Base-by-base conservation (phyloP, 2,888 invertebrate species). In the Leptinotarsa juncta region DNA sequence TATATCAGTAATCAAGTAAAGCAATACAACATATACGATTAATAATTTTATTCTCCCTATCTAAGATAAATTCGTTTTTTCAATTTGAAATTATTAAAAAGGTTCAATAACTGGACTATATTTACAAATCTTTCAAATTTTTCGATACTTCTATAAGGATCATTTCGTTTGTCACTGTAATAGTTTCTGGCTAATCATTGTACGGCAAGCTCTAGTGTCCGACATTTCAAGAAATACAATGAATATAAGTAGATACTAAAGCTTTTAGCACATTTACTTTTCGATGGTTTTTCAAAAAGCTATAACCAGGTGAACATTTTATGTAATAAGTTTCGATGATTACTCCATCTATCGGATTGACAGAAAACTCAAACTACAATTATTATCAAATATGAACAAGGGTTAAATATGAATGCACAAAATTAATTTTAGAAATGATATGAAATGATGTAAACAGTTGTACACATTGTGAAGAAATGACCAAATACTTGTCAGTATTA, bases 11-110 rank as follows among this genome's bases (percentile, higher is more conserved):
- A 81, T 83, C 83, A 84, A 86, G 85, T 86, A 74, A 87, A 88
- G 88, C 88, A 87, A 87, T 87, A 88, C 88, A 88, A 88, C 88
- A 88, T 87, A 87, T 86, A 87, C 80, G 78, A 85, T 86, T 82
- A 85, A 84, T 86, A 82, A 83, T 85, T 84, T 83, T 84, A 83
- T 83, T 85, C 82, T 84, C 83, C 87, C 87, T 88, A 88, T 87
- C 88, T 88, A 88, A 87, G 87, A 87, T 88, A 88, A 88, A 88
- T 88, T 88, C 88, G 88, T 88, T 88, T 86, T 86, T 86, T 87
- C 84, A 85, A 86, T 85, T 87, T 87, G 86, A 87, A 88, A 87
- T 88, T 86, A 86, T 87, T 86, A 88, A 88, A 88, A 88, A 87
- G 86, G 86, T 88, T 73, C 72, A 86, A 86, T 87, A 88, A 88